A percentile compares a stretch with the other conserved stretches of the same genome.
phyloP scores from a whole-genome alignment of 2,888 invertebrate species.

The Julus scandinavius region DNA sequence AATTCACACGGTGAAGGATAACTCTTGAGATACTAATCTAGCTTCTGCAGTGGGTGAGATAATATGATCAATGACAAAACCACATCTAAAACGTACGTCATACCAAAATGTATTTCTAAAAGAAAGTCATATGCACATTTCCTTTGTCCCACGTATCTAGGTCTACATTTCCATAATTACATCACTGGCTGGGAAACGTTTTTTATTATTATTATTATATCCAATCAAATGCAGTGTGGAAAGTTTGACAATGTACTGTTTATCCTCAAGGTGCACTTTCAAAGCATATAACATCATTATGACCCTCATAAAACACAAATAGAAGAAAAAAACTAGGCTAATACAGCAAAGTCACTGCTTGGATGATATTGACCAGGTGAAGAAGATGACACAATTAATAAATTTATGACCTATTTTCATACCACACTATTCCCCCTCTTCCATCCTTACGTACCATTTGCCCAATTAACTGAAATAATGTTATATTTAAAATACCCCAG shows the following conservation, averaged over 20 bases:
- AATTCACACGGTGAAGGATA: no score
- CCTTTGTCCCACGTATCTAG: not conserved
- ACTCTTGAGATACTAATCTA: no score
- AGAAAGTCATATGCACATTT: not conserved
- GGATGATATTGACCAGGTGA: constrained; percentile 18
- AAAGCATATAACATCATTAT: not conserved
- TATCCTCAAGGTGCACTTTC: constrained; percentile 22
- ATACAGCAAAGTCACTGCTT: not conserved
- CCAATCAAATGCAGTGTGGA: not conserved
- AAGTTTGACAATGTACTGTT: not conserved
- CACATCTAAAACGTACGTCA: no score
- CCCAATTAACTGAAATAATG: not conserved
- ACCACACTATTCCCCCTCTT: not conserved
- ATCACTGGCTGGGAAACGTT: not conserved
- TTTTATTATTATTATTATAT: not conserved
- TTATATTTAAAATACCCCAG: no score
- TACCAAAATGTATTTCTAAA: no score
- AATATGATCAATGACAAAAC: no score
- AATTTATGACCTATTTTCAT: not conserved
- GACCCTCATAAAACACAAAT: constrained; percentile 36
- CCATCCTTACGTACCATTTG: not conserved
- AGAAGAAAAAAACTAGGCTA: not conserved
- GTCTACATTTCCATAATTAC: constrained; percentile 27
- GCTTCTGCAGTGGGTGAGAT: no score
- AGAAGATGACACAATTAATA: not conserved